Base-by-base conservation (phyloP, 2,797 vertebrate genomes). In the Acipenser ruthenus region DNA sequence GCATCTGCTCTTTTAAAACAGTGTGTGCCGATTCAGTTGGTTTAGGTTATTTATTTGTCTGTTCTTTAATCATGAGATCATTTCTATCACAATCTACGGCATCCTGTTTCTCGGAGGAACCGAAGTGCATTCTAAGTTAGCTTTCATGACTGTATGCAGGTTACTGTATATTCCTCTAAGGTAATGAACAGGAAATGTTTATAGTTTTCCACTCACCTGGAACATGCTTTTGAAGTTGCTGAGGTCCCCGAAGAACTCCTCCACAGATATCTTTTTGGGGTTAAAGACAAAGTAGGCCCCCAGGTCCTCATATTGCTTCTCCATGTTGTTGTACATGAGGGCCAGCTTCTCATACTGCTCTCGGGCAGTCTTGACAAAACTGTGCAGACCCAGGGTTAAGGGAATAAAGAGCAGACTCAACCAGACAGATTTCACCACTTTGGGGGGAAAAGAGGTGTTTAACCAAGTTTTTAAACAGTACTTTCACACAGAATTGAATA, bases 151-250 rank as follows among this genome's bases (percentile, higher is more conserved):
- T 37, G 23, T 37, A 37, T 37, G 23, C 23, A 37, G 23, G 23
- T 37, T 37, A 4, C 23, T 37, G 23, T 37, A 3, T 18, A 18
- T 18, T 18, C 15, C 15, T 18, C 15, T 18, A 37, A 37, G 37
- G 37, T 37, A 37, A 37, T 1, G 37, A 37, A 37, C 37, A 4
- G 3, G 3, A 37, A 37, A 37, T 37, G 37, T 37, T 37, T 37
- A 37, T 37, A 37, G 37, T 13, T 65, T 55, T 65, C 13, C 64
- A 65, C 84, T 88, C 70, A 95, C 92, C 90, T 92, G 79, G 80
- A 97, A 92, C 89, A 90, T 94, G 77, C 85, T 93, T 73, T 80
- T 92, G 66, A 96, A 95, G 82, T 83, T 94, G 80, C 87, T 89
- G 65, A 94, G 80, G 69, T 95, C 93, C 0, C 83, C 83, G 58